Evolutionary conservation across 92 coral and sea anemone genomes (phyloP).

Genomic region (Heliopora coerulea): DNA sequence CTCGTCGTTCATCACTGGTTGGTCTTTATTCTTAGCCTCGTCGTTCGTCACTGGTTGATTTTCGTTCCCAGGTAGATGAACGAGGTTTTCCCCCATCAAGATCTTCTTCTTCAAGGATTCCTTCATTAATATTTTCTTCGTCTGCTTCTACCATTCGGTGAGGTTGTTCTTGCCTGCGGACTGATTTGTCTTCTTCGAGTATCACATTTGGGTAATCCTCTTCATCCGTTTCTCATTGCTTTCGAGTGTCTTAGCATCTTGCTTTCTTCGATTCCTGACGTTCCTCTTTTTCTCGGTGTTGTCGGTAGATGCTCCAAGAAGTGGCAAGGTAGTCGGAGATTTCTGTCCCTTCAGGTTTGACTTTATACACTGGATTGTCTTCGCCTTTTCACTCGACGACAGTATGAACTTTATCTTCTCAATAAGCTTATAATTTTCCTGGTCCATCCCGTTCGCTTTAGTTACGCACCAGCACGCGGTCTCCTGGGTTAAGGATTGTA

Average conservation of each 20-base stretch:
- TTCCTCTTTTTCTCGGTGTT: slow-evolving; percentile 10
- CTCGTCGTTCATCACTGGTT: slow-evolving; percentile 14
- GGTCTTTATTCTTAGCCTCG: slow-evolving; percentile 2
- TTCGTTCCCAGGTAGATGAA: neutral
- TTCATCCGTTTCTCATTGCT: slow-evolving; percentile 27
- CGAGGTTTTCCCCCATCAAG: slow-evolving; percentile 4
- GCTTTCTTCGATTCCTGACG: slow-evolving; percentile 13
- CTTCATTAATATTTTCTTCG: slow-evolving; percentile 15
- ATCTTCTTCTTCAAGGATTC: slow-evolving; percentile 13
- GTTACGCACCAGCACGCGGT: neutral
- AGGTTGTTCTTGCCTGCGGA: slow-evolving; percentile 16
- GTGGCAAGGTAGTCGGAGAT: slow-evolving; percentile 3
- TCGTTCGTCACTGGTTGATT: slow-evolving; percentile 1
- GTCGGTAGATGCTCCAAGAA: slow-evolving; percentile 19
- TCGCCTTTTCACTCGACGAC: slow-evolving; percentile 25
- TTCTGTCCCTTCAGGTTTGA: slow-evolving; percentile 6
- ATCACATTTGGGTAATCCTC: slow-evolving; percentile 11
- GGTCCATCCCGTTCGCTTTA: slow-evolving; percentile 5
- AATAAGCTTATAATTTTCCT: slow-evolving; percentile 2
- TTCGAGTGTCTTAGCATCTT: neutral
- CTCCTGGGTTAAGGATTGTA: slow-evolving; percentile 7
- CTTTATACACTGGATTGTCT: slow-evolving; percentile 14
- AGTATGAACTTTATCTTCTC: slow-evolving; percentile 4
- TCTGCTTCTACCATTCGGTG: slow-evolving; percentile 2
- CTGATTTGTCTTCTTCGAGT: slow-evolving; percentile 18